Evolutionary conservation across 2,797 vertebrate species (phyloP).

Genomic region (Parauchenoglanis ngamensis): DNA sequence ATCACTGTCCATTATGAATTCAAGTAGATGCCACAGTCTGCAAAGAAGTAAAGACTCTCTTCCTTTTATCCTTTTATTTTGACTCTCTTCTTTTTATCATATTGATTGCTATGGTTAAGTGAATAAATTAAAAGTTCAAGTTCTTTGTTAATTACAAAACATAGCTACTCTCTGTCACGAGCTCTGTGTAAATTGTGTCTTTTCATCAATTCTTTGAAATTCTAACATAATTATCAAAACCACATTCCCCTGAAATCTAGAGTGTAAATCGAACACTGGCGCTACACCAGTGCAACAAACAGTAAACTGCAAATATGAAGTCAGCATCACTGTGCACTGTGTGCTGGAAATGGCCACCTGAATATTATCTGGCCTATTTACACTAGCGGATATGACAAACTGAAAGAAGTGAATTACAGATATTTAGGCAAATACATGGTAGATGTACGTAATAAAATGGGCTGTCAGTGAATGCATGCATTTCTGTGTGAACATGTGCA

Average conservation of each 20-base stretch:
- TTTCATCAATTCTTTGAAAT: neutral
- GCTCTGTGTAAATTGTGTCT: neutral
- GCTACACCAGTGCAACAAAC: neutral
- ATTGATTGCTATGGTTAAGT: neutral
- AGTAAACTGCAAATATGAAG: neutral
- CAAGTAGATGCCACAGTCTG: neutral
- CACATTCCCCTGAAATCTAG: neutral
- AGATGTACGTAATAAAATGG: neutral
- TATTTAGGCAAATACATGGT: neutral
- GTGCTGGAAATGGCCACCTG: neutral
- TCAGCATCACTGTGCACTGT: neutral
- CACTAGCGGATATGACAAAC: neutral
- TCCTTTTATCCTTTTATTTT: neutral
- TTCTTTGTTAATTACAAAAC: neutral
- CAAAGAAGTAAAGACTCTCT: neutral
- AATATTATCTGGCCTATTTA: neutral
- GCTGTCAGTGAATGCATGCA: neutral
- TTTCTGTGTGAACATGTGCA: conserved; percentile 19
- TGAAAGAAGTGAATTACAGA: neutral
- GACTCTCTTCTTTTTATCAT: too few species aligned
- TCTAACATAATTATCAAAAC: neutral
- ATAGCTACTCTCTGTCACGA: neutral
- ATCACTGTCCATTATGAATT: too few species aligned
- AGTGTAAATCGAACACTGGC: neutral
- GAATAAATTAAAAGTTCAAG: neutral